phyloP scores from a whole-genome alignment of 2,797 vertebrate genomes.

The Loris lydekkerianus region DNA sequence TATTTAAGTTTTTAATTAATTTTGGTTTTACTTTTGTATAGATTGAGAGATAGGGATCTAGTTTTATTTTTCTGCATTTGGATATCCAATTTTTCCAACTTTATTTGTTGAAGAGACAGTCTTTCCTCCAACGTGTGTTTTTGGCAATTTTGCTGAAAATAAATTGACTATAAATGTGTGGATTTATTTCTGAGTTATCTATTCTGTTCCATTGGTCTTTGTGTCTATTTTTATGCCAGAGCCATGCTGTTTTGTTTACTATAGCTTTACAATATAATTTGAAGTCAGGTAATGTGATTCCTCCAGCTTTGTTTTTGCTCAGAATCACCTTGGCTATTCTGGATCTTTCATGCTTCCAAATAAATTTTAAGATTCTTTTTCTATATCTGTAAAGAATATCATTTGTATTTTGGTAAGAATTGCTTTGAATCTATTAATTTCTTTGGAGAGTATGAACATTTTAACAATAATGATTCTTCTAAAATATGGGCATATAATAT shows the following conservation, averaged over 20 bases:
- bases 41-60: background rate
- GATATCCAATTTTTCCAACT: background rate
- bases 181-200: background rate
- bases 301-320: background rate
- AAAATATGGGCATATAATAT: background rate
- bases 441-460: background rate
- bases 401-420: background rate
- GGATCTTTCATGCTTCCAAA: background rate
- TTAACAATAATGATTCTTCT: background rate
- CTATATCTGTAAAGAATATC: background rate
- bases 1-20: background rate
- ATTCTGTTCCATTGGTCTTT: background rate
- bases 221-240: background rate
- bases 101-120: background rate
- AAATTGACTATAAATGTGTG: background rate
- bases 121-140: background rate
- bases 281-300: background rate
- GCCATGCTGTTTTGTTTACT: background rate
- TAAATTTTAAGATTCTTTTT: background rate
- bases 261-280: background rate
- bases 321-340: background rate
- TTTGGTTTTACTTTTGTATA: background rate
- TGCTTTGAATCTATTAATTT: background rate
- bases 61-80: background rate
- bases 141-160: background rate